phyloP scores from a whole-genome alignment of 2,888 invertebrate species.

The Eumacrocentrus americanus region DNA sequence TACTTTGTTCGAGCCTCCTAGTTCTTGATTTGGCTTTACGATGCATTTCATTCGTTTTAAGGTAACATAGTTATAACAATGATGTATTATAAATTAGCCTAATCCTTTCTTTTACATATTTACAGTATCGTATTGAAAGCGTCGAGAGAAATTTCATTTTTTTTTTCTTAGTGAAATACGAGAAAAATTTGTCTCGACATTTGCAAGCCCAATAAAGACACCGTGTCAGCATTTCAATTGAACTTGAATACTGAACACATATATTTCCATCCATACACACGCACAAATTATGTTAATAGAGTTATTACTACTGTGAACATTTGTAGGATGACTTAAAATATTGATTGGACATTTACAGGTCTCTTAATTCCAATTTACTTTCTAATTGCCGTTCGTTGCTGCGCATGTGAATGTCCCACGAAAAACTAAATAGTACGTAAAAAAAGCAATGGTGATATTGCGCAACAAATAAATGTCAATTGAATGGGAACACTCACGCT shows the following conservation, averaged over 20 bases:
- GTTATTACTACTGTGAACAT: not conserved
- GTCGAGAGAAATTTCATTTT: not conserved
- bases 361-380: conserved; percentile 23
- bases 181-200: not conserved
- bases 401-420: conserved; percentile 18
- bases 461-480: not conserved
- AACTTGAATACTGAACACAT: not conserved
- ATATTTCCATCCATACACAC: not conserved
- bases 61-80: not conserved
- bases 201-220: not conserved
- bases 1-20: conserved; percentile 31
- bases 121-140: conserved; percentile 4
- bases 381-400: conserved; percentile 38
- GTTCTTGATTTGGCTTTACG: conserved; percentile 19
- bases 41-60: conserved; percentile 8
- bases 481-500: not conserved
- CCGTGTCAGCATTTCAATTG: not conserved
- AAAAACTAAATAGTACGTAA: not conserved
- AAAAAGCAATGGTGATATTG: not conserved
- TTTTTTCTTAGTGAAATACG: not conserved
- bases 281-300: not conserved
- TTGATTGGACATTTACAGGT: conserved; percentile 45
- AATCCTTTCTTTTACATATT: conserved; percentile 14
- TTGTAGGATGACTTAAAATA: conserved; percentile 29
- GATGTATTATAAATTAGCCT: not conserved